Base-by-base conservation (phyloP, 2,888 invertebrate species). In the Macrophya annulata region DNA sequence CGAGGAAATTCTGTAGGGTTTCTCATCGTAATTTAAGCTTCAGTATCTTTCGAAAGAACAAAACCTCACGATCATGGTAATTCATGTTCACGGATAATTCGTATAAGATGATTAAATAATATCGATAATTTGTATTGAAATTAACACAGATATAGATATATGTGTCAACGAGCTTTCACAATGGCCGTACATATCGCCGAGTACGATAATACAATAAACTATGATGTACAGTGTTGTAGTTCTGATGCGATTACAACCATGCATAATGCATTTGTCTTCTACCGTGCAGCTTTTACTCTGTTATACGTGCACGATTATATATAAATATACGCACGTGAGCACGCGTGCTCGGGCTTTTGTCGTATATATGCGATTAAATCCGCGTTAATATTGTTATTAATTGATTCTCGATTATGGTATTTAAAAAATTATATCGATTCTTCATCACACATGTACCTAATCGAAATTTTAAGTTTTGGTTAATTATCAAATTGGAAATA, bases 251-350 rank as follows among this genome's bases (percentile, higher is more conserved):
- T 45, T 82, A 65, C 65, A 82, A 65, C 65, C 25, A 65, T 82
- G 65, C 82, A 65, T 82, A 82, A 82, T 82, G 62, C 82, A 82
- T 82, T 82, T 43, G 31, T 65, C 43, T 65, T 12, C 10, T 31
- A 31, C 1, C 31, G 1, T 3, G 31, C 45, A 21, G 82, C 82
- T 65, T 82, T 82, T 43, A 48, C 65, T n/a, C 71, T n/a, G 45
- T 31, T n/a, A 76, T 12, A 40, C n/a, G 21, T 59, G 12, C n/a
- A 37, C 15, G 55, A 37, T 55, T 51, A 0, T 31, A n/a, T 12
- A 45, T 74, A 12, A n/a, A 55, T 15, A 45, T 74, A n/a, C 17
- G 48, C 17, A 25, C 48, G 76, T 77, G 15, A 37, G 31, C 3
- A 31, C 31, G 31, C 31, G n/a, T 74, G 45, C 21, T 21, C 25